phyloP scores from a whole-genome alignment of 2,113 vertebrate genomes.

The Paedocypris sp. region DNA sequence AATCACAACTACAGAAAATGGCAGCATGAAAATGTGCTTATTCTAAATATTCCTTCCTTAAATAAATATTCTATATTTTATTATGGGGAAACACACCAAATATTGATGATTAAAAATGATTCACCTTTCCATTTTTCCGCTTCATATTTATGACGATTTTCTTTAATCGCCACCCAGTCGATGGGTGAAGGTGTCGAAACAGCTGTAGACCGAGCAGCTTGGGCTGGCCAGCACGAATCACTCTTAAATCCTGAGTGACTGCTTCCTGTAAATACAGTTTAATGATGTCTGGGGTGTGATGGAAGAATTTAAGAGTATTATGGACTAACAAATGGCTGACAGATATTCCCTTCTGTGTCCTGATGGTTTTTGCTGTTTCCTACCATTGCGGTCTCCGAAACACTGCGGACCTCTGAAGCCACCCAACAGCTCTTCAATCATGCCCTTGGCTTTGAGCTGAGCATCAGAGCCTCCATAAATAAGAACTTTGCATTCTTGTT shows the following conservation, averaged over 20 bases:
- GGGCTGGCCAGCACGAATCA: constrained; percentile 45
- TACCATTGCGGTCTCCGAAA: constrained; percentile 25
- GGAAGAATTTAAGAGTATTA: neutral
- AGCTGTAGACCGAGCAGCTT: constrained; percentile 23
- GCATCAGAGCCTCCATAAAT: constrained; percentile 67
- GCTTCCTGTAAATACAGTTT: constrained; percentile 1
- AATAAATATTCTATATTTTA: neutral
- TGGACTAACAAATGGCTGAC: neutral
- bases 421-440: constrained; percentile 68
- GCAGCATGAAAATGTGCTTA: no score
- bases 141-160: constrained; percentile 73
- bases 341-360: neutral
- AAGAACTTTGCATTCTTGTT: constrained; percentile 64
- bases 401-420: constrained; percentile 6
- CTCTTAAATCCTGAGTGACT: neutral
- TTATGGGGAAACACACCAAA: neutral
- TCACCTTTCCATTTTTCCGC: constrained; percentile 86
- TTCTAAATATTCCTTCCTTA: no score
- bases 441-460: constrained; percentile 73
- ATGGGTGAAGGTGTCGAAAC: constrained; percentile 42
- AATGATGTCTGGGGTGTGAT: neutral
- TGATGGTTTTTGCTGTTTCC: neutral
- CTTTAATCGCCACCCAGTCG: constrained; percentile 72
- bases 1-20: no score
- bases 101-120: no score